Conservation (phyloP, 53 echinoderm and acorn worm genomes). For the Apostichopus leukothele region DNA sequence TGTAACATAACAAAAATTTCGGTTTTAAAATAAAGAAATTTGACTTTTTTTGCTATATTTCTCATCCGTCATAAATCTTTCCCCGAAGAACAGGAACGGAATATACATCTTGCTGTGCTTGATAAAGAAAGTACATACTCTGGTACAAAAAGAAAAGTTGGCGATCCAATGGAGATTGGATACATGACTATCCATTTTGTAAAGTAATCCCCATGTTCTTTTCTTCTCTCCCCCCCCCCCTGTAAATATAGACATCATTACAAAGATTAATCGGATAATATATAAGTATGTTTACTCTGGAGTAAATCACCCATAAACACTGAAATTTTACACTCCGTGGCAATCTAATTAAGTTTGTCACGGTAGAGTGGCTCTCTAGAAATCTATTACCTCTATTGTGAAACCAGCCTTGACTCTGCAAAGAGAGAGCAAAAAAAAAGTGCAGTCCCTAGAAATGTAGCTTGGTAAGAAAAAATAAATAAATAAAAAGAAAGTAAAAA, state of each 20-base stretch:
- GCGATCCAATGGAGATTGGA: no score
- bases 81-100: no score
- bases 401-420: neutral
- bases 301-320: conserved; percentile 26
- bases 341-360: conserved; percentile 41
- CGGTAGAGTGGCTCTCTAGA: neutral
- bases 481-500: neutral
- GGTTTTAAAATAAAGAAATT: no score
- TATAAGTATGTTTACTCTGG: conserved; percentile 13
- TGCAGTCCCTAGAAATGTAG: no score
- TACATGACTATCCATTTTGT: neutral
- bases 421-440: neutral
- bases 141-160: no score
- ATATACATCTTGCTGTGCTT: no score
- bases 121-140: no score
- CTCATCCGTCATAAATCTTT: no score
- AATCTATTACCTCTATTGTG: neutral
- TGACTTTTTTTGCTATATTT: no score
- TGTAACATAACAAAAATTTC: no score
- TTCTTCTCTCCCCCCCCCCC: neutral
- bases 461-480: neutral
- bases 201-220: neutral
- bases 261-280: conserved; percentile 20
- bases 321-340: conserved; percentile 13
- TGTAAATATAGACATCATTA: neutral